Conservation (phyloP, 2,888 invertebrate genomes). For the Ectropis crepuscularia region DNA sequence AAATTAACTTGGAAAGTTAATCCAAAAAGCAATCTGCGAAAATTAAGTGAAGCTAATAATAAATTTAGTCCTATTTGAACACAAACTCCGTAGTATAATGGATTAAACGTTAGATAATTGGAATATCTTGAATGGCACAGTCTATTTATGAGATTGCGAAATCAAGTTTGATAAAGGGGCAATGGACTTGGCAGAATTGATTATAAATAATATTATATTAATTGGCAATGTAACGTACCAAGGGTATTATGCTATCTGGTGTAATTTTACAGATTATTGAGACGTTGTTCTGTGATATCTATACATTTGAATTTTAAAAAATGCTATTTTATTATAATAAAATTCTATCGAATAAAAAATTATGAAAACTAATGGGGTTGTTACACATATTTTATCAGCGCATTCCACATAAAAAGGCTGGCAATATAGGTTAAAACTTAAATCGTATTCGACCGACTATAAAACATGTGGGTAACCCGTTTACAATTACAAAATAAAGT, state of each 20-base stretch:
- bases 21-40: conserved; percentile 13
- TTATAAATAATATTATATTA: conserved; percentile 1
- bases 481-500: not conserved
- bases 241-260: not conserved
- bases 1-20: not conserved
- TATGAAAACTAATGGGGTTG: too few species aligned
- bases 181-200: conserved; percentile 3
- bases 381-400: too few species aligned
- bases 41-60: conserved; percentile 19
- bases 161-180: conserved; percentile 12
- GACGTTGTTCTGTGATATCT: too few species aligned
- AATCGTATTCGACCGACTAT: too few species aligned
- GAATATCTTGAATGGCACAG: conserved; percentile 16
- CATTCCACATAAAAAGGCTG: too few species aligned
- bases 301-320: too few species aligned
- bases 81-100: conserved; percentile 16
- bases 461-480: too few species aligned
- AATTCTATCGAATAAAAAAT: too few species aligned
- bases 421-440: too few species aligned
- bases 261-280: not conserved
- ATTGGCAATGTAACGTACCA: not conserved
- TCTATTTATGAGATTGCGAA: conserved; percentile 11
- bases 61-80: conserved; percentile 16
- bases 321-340: too few species aligned
- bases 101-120: conserved; percentile 22